phyloP scores from a whole-genome alignment of 2,797 vertebrate genomes.

The Xiphophorus birchmanni region DNA sequence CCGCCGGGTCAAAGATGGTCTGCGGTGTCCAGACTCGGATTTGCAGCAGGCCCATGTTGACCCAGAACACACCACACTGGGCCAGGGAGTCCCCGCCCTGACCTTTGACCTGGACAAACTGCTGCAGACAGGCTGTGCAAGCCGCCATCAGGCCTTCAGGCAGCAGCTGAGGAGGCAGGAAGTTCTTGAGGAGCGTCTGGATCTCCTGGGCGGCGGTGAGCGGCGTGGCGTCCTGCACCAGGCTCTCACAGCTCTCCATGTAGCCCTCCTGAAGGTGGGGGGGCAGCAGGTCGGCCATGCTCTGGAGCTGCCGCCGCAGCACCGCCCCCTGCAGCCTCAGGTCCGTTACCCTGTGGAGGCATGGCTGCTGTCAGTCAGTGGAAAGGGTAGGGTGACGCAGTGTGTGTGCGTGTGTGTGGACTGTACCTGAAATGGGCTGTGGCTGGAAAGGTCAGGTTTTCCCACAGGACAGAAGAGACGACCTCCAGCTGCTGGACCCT shows the following conservation, averaged over 20 bases:
- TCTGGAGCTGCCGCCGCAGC: constrained; percentile 85
- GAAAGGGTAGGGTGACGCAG: too few relatives aligned
- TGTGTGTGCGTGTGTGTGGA: too few relatives aligned
- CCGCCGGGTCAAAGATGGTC: constrained; percentile 92
- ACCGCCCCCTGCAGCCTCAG: constrained; percentile 86
- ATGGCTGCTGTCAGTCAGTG: neutral
- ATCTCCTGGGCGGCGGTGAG: constrained; percentile 83
- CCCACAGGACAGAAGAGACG: constrained; percentile 87
- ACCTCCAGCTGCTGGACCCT: constrained; percentile 90
- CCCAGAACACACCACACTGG: constrained; percentile 91
- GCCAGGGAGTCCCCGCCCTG: constrained; percentile 74
- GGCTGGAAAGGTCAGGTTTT: constrained; percentile 86
- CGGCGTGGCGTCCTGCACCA: constrained; percentile 79
- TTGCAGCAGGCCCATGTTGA: constrained; percentile 92
- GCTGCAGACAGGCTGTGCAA: constrained; percentile 86
- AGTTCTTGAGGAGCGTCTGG: constrained; percentile 82
- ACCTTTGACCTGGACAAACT: constrained; percentile 81
- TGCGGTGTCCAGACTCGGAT: constrained; percentile 93
- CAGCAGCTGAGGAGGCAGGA: constrained; percentile 81
- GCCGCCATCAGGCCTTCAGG: constrained; percentile 86
- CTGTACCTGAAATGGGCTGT: constrained; percentile 89
- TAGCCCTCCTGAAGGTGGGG: constrained; percentile 83
- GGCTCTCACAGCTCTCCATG: constrained; percentile 84
- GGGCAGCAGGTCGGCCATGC: constrained; percentile 87
- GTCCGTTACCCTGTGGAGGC: constrained; percentile 80